phyloP scores from a whole-genome alignment of 2,113 vertebrate species.

The Chionis minor region DNA sequence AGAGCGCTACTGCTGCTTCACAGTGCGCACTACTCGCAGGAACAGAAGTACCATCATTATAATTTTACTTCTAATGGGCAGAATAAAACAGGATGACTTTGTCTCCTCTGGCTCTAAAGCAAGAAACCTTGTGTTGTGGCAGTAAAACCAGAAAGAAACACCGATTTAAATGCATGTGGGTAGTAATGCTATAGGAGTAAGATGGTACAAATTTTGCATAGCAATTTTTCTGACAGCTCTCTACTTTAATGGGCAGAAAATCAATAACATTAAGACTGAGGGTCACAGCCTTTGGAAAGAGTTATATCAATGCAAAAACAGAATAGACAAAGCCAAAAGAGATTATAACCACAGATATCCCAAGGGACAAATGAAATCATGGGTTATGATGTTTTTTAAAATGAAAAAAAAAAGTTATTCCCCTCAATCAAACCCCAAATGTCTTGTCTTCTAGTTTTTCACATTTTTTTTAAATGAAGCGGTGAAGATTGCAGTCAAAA shows the following conservation, averaged over 20 bases:
- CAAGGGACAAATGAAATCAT: conserved; percentile 34
- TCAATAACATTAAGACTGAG: background rate
- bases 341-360: background rate
- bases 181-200: background rate
- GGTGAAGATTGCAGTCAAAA: background rate
- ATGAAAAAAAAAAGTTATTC: background rate
- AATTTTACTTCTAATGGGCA: background rate
- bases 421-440: background rate
- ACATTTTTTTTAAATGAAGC: background rate
- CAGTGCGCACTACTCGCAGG: background rate
- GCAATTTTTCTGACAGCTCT: conserved; percentile 14
- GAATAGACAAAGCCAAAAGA: conserved; percentile 1
- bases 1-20: background rate
- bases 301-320: conserved; percentile 25
- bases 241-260: conserved; percentile 6
- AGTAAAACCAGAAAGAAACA: background rate
- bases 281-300: conserved; percentile 27
- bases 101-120: background rate
- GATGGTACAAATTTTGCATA: rapidly evolving
- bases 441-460: background rate
- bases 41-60: background rate
- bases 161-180: rapidly evolving
- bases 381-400: conserved; percentile 1
- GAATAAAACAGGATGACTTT: background rate
- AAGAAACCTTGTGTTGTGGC: background rate